phyloP scores from a whole-genome alignment of 37 sponge, comb jelly and placozoan genomes.

The Beroe ovata region DNA sequence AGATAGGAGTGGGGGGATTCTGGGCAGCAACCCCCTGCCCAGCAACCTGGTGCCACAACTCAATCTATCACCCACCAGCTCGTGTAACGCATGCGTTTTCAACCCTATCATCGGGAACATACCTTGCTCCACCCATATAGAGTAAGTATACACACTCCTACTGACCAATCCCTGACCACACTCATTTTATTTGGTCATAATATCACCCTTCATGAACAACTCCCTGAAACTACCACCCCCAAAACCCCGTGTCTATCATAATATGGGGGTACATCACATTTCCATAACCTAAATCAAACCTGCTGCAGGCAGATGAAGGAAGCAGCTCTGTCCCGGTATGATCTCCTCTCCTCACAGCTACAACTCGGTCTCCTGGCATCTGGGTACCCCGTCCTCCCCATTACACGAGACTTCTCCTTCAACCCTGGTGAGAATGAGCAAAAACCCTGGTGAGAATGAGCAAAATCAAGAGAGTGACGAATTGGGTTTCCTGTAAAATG shows the following conservation, averaged over 20 bases:
- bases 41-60: neutral
- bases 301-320: slow-evolving; percentile 50
- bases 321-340: slow-evolving; percentile 55
- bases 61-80: neutral
- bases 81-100: slow-evolving; percentile 17
- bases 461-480: too few species aligned
- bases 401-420: slow-evolving; percentile 33
- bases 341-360: slow-evolving; percentile 61
- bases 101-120: slow-evolving; percentile 65
- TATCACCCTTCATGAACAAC: too few species aligned
- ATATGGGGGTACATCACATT: too few species aligned
- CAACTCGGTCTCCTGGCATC: slow-evolving; percentile 57
- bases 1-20: neutral
- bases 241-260: too few species aligned
- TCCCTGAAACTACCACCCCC: too few species aligned
- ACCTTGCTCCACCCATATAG: slow-evolving; percentile 31
- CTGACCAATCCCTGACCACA: neutral
- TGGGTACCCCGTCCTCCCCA: slow-evolving; percentile 43
- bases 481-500: too few species aligned
- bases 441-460: too few species aligned
- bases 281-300: too few species aligned
- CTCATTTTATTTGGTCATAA: neutral
- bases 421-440: neutral
- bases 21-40: neutral
- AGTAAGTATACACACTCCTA: neutral